Evolutionary conservation across 1,140 invertebrate species (phyloP).

Genomic region (Temnothorax nylanderi): DNA sequence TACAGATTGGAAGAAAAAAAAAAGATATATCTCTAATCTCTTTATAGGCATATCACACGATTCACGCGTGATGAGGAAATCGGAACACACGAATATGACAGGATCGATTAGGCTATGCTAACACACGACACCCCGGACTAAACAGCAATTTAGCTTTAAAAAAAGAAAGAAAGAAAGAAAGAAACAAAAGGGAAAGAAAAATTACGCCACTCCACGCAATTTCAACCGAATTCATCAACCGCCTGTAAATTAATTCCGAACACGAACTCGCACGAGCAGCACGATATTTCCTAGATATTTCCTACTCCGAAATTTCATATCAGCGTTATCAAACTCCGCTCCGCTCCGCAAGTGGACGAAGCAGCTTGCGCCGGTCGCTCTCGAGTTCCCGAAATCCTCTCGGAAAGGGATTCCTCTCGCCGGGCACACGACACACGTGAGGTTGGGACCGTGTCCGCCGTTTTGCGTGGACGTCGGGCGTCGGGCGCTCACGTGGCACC

Average conservation of each 20-base stretch:
- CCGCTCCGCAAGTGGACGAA: neutral
- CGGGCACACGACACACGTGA: conserved; percentile 60
- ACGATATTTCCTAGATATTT: neutral
- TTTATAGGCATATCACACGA: neutral
- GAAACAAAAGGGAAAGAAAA: neutral
- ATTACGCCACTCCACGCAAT: conserved; percentile 9
- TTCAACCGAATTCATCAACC: conserved; percentile 27
- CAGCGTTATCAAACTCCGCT: conserved; percentile 10
- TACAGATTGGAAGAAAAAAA: neutral
- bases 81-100: neutral
- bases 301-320: conserved; percentile 4
- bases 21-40: neutral
- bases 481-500: conserved; percentile 76
- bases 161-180: neutral
- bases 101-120: neutral
- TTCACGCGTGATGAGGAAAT: neutral
- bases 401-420: neutral
- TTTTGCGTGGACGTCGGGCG: conserved; percentile 74
- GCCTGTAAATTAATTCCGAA: conserved; percentile 11
- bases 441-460: conserved; percentile 65
- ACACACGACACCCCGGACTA: neutral
- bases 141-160: neutral
- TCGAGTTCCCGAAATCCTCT: conserved; percentile 25
- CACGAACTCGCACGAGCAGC: neutral
- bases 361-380: neutral